Evolutionary conservation across 1,140 invertebrate genomes (phyloP).

Genomic region (Conopomorpha cramerella): DNA sequence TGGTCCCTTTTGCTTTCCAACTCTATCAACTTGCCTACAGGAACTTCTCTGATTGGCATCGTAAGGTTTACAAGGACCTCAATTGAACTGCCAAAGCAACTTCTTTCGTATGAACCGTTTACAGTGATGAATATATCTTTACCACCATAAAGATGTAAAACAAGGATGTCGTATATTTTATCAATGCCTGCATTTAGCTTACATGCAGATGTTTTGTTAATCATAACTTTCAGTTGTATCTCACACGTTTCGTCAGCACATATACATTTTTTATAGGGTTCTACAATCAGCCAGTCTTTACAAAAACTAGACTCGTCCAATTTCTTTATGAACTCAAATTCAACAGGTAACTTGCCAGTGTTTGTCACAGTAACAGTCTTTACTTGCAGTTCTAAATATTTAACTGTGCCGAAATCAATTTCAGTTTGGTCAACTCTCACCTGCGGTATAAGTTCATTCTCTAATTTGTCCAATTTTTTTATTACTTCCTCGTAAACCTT

Average conservation of each 20-base stretch:
- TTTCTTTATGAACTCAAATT: conserved; percentile 96
- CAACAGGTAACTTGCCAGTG: conserved; percentile 89
- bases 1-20: conserved; percentile 65
- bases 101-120: conserved; percentile 82
- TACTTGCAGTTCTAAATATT: conserved; percentile 80
- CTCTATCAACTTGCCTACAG: conserved; percentile 75
- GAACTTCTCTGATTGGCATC: conserved; percentile 79
- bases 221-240: conserved; percentile 77
- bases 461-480: conserved; percentile 92
- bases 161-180: conserved; percentile 91
- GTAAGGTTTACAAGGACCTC: conserved; percentile 85
- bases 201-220: conserved; percentile 79
- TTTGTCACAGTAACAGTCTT: conserved; percentile 90
- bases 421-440: conserved; percentile 91
- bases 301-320: conserved; percentile 84
- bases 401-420: conserved; percentile 84
- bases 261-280: conserved; percentile 69
- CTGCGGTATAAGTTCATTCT: conserved; percentile 97
- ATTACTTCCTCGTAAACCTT: conserved; percentile 94
- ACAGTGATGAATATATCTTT: conserved; percentile 97
- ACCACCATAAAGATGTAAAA: conserved; percentile 91
- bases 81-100: conserved; percentile 93
- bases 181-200: conserved; percentile 82
- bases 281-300: conserved; percentile 91
- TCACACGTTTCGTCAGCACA: conserved; percentile 80